Evolutionary conservation across 2,888 invertebrate species (phyloP).

Genomic region (Subacronicta megacephala): DNA sequence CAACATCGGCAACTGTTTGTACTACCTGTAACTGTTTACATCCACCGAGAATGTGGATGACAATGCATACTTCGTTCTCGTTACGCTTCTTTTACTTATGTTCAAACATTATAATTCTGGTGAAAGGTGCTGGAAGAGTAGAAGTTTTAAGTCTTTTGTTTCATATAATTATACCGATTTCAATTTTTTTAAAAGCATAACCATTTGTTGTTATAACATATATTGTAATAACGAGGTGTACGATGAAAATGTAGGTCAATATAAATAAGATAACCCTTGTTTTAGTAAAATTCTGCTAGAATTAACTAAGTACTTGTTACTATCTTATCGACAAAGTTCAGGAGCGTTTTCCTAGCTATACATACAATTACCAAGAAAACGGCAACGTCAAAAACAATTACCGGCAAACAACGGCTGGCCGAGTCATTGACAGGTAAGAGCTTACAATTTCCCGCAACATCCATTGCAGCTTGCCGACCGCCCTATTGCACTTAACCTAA

Average conservation of each 20-base stretch:
- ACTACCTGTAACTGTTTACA: no score
- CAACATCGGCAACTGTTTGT: not conserved
- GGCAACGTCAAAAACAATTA: slow-evolving; percentile 57
- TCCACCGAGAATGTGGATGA: no score
- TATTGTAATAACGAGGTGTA: no score
- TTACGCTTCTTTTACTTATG: no score
- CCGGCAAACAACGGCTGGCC: slow-evolving; percentile 40
- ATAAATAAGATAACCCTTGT: not conserved
- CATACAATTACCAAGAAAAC: slow-evolving; percentile 42
- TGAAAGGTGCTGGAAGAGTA: no score
- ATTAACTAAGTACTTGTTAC: slow-evolving; percentile 6
- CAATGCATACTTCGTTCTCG: no score
- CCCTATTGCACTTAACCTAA: slow-evolving; percentile 79
- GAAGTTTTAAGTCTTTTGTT: no score
- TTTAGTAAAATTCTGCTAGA: slow-evolving; percentile 1
- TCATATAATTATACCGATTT: no score
- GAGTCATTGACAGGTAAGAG: slow-evolving; percentile 56
- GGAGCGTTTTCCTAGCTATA: slow-evolving; percentile 11
- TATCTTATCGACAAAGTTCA: slow-evolving; percentile 21
- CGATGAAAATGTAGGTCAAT: not conserved
- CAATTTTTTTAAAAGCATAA: no score
- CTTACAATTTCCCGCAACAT: slow-evolving; percentile 63
- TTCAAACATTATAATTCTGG: no score
- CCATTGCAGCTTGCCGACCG: slow-evolving; percentile 61
- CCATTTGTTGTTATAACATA: no score